Base-by-base conservation (phyloP, 2,888 invertebrate species). In the Cinara cedri region DNA sequence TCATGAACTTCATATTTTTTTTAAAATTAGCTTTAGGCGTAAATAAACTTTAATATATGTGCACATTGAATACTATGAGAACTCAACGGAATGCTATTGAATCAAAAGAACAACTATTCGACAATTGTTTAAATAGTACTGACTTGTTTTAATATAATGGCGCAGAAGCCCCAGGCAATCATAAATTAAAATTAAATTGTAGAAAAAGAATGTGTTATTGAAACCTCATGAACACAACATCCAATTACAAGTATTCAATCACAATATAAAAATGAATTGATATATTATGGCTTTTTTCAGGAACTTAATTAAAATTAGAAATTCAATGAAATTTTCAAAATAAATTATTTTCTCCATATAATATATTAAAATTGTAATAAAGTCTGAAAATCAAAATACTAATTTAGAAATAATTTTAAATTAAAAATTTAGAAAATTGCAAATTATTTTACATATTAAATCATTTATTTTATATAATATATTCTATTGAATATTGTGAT, bases 1-100 rank as follows among this genome's bases (percentile, higher is more conserved):
- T 76, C 57, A 66, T 76, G 76, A 76, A 76, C 34, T 68, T 76
- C 76, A 76, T 76, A 66, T 46, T 76, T 66, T 76, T 65, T 16
- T 65, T 75, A 44, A 46, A 66, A 55, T 24, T 55, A 63, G 63
- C 74, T 49, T 74, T 9, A 74, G 63, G 63, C 74, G 24, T 51
- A 51, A 74, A 66, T 26, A 65, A n/a, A 75, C 44, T 44, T 66
- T 26, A 55, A 44, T 65, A 66, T 21, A 44, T 75, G 24, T 75
- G 44, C 42, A 34, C 65, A 75, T 65, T 66, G 75, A 44, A 75
- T 66, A 65, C n/a, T 44, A 55, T 46, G n/a, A 54, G 55, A 66
- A 66, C 55, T 46, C 10, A 19, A 76, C 76, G 46, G 66, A 16
- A 76, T 51, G 57, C 66, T 57, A 57, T 57, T 21, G 74, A 65